These are phyloP conservation scores for Promerops cafer DNA, from an alignment of 2,113 vertebrate genomes.

Conservation along the genomic window DNA sequence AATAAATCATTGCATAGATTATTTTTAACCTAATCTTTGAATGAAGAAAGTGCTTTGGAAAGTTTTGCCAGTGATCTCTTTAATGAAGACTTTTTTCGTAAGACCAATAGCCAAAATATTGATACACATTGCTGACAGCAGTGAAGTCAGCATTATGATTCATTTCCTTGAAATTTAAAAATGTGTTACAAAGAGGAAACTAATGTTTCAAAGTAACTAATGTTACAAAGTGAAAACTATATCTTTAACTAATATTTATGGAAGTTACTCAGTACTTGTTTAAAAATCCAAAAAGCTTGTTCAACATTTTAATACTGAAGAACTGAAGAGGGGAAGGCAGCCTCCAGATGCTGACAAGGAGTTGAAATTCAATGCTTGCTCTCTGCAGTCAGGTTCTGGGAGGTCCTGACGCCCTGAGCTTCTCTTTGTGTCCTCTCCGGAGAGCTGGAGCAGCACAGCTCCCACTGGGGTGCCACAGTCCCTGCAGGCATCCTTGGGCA, in stretches of 20 bases:
- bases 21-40: neutral
- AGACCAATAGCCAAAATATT: neutral
- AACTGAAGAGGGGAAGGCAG: neutral
- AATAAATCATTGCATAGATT: neutral
- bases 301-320: neutral
- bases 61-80: neutral
- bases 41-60: neutral
- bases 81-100: neutral
- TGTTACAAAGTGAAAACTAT: neutral
- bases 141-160: neutral
- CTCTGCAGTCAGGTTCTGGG: neutral
- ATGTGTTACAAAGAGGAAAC: neutral
- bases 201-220: neutral
- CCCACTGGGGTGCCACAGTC: accelerated
- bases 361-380: neutral
- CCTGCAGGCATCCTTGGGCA: neutral
- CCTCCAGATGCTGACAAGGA: neutral
- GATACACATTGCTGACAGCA: neutral
- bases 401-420: neutral
- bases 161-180: neutral
- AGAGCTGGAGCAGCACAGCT: neutral
- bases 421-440: neutral
- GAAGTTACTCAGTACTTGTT: neutral
- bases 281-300: neutral
- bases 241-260: neutral